A percentile compares a stretch with the other conserved stretches of the same genome.
These are phyloP conservation scores for Stramonita haemastoma DNA, from an alignment of 2,888 invertebrate species.

Conservation along the genomic window DNA sequence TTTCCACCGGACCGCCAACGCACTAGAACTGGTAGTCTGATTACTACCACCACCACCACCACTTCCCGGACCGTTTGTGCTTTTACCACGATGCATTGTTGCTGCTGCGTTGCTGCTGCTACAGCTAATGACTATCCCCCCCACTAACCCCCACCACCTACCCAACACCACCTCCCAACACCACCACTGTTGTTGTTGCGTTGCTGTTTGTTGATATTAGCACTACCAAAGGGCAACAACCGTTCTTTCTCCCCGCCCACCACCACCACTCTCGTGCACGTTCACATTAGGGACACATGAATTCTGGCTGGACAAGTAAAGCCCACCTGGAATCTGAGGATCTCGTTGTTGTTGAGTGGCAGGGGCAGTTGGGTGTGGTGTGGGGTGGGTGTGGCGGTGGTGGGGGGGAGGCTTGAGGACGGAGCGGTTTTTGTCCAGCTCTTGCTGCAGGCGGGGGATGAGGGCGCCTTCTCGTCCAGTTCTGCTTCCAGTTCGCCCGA, in stretches of 20 bases:
- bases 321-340: conserved; percentile 33
- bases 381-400: conserved; percentile 26
- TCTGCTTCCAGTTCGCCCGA: conserved; percentile 84
- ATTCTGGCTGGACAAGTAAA: conserved; percentile 22
- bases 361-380: no score
- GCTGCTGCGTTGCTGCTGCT: neutral
- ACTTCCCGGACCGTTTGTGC: neutral
- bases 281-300: conserved; percentile 9
- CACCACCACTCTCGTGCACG: neutral
- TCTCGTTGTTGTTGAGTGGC: no score
- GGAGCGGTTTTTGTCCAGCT: conserved; percentile 75
- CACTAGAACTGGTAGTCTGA: neutral
- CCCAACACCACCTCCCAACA: no score
- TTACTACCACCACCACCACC: neutral
- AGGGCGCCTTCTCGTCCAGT: conserved; percentile 73
- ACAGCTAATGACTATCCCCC: neutral
- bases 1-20: neutral
- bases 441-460: conserved; percentile 71
- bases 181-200: no score
- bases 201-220: no score
- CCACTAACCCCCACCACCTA: no score
- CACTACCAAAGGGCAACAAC: no score
- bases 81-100: conserved; percentile 7
- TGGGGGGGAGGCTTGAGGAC: conserved; percentile 56
- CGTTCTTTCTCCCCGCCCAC: no score